Evolutionary conservation across 2,113 vertebrate species (phyloP).

Genomic region (Tenrec ecaudatus): DNA sequence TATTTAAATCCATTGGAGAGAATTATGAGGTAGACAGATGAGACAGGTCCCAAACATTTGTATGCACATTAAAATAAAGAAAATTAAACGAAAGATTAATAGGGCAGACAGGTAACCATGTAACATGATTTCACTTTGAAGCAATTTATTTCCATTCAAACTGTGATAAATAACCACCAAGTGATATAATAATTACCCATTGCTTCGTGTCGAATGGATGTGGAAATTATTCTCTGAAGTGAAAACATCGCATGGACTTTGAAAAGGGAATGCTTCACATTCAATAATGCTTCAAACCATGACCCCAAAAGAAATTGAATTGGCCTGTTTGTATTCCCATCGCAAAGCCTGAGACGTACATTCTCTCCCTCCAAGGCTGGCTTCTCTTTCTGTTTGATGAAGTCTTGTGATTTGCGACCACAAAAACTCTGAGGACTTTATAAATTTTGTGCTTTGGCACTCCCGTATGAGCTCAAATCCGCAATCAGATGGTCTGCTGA

Average conservation of each 20-base stretch:
- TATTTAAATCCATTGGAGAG: constrained; percentile 76
- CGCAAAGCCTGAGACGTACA: constrained; percentile 67
- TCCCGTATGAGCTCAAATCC: constrained; percentile 22
- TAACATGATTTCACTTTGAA: constrained; percentile 78
- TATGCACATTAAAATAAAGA: constrained; percentile 84
- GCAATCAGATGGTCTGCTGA: neutral
- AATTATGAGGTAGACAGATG: constrained; percentile 78
- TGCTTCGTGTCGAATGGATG: constrained; percentile 77
- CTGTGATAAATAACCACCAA: constrained; percentile 82
- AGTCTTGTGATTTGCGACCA: constrained; percentile 77
- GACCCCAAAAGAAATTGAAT: constrained; percentile 85
- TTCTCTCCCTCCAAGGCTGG: constrained; percentile 76
- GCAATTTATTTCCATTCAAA: constrained; percentile 83
- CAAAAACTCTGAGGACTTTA: constrained; percentile 67
- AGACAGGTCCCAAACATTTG: constrained; percentile 77
- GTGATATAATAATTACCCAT: constrained; percentile 83
- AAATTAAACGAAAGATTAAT: constrained; percentile 83
- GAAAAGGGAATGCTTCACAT: constrained; percentile 68
- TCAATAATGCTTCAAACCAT: constrained; percentile 81
- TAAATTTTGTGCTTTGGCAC: constrained; percentile 61
- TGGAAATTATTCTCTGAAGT: constrained; percentile 81
- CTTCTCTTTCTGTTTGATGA: constrained; percentile 75
- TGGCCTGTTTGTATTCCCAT: constrained; percentile 81
- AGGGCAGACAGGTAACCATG: constrained; percentile 79
- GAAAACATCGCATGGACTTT: constrained; percentile 79